Evolutionary conservation across 2,888 invertebrate species (phyloP).

Genomic region (Drosophila parthenogenetica): DNA sequence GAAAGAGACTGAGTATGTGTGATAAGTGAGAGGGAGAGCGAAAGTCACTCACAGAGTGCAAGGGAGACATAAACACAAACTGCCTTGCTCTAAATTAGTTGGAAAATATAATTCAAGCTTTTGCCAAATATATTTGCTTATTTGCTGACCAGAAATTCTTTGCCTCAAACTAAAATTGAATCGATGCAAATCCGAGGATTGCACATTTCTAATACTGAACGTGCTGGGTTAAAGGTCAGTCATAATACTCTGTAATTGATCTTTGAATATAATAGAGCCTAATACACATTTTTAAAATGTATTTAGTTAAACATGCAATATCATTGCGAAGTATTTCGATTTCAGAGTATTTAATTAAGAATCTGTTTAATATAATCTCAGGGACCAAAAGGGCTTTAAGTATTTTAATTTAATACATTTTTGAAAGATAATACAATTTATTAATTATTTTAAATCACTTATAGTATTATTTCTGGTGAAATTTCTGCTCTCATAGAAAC

Average conservation of each 20-base stretch:
- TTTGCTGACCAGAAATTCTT: slow-evolving; percentile 24
- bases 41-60: slow-evolving; percentile 18
- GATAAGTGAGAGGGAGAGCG: slow-evolving; percentile 1
- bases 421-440: no score
- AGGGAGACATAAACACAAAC: slow-evolving; percentile 10
- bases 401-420: no score
- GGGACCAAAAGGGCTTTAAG: no score
- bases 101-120: slow-evolving; percentile 65
- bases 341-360: no score
- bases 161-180: slow-evolving; percentile 4
- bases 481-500: no score
- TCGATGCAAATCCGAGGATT: slow-evolving; percentile 17
- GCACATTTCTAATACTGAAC: neutral
- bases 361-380: no score
- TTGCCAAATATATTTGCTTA: slow-evolving; percentile 46
- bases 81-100: slow-evolving; percentile 65
- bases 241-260: neutral
- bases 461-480: no score
- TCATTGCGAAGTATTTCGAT: no score
- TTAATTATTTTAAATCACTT: no score
- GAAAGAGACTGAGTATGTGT: slow-evolving; percentile 7
- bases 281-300: no score
- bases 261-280: no score
- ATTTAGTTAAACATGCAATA: no score
- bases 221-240: neutral